These are phyloP conservation scores for Eulacestoma nigropectus DNA, from an alignment of 2,113 vertebrate species.

Conservation along the genomic window DNA sequence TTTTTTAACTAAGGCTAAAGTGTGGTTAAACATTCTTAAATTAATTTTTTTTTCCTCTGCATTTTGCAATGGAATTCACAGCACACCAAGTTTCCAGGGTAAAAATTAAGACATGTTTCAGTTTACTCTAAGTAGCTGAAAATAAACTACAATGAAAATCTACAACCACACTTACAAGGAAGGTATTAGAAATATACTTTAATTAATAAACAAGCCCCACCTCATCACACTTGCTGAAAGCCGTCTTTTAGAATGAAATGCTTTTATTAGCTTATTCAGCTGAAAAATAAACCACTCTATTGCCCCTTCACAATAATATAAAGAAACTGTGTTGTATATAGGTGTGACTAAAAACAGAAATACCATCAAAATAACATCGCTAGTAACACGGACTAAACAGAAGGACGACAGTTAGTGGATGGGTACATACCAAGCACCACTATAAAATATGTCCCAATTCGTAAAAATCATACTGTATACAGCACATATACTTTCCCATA, in stretches of 20 bases:
- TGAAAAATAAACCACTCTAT: not conserved
- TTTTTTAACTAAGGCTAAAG: not conserved
- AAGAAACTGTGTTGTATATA: not conserved
- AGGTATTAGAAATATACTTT: not conserved
- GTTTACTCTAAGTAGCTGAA: not conserved
- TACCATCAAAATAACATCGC: not conserved
- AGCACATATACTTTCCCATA: not conserved
- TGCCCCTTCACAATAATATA: not conserved
- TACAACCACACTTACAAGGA: not conserved
- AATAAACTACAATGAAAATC: not conserved
- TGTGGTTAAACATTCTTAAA: not conserved
- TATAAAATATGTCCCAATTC: not conserved
- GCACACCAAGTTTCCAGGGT: not conserved
- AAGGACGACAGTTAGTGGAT: not conserved
- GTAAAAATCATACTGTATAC: not conserved
- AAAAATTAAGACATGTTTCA: not conserved
- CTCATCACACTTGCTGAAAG: not conserved
- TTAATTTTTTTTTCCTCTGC: not conserved
- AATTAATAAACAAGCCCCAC: not conserved
- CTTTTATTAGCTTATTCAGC: not conserved
- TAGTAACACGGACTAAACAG: not conserved
- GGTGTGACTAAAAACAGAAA: not conserved
- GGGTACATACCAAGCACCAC: not conserved
- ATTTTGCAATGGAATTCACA: not conserved
- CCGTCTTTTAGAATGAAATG: not conserved